Evolutionary conservation across 2,888 invertebrate species (phyloP).

Genomic region (Volucella inanis): DNA sequence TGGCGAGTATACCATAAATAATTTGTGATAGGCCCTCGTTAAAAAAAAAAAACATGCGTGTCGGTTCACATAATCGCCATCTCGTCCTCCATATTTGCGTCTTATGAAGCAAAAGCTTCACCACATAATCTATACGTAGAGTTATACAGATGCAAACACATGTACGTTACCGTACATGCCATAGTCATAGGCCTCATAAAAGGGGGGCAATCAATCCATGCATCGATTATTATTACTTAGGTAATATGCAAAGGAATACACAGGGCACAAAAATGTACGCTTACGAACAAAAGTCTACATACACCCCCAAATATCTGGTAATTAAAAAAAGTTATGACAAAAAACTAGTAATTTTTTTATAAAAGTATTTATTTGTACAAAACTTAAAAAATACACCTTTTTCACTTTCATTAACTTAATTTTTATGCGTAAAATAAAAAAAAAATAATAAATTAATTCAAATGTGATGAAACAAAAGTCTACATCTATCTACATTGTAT

Average conservation of each 20-base stretch:
- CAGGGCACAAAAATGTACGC: neutral
- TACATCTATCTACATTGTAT: no score
- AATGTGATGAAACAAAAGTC: no score
- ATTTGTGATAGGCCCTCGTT: slow-evolving; percentile 43
- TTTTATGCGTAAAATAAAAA: no score
- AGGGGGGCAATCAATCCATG: slow-evolving; percentile 67
- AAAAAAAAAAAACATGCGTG: no score
- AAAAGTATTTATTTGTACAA: no score
- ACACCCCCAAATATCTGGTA: no score
- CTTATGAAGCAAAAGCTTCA: slow-evolving; percentile 28
- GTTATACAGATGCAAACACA: neutral
- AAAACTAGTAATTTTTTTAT: no score
- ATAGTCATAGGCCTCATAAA: slow-evolving; percentile 46
- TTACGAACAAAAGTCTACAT: no score
- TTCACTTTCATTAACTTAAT: no score
- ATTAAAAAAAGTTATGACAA: no score
- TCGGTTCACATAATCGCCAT: neutral
- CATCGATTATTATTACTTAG: slow-evolving; percentile 70
- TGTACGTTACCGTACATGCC: neutral
- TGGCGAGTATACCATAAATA: slow-evolving; percentile 65
- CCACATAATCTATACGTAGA: neutral
- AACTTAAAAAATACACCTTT: no score
- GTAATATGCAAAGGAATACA: slow-evolving; percentile 45
- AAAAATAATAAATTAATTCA: no score
- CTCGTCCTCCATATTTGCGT: neutral